Conservation (phyloP, 2,888 invertebrate genomes). For the Tortricodes alternella region DNA sequence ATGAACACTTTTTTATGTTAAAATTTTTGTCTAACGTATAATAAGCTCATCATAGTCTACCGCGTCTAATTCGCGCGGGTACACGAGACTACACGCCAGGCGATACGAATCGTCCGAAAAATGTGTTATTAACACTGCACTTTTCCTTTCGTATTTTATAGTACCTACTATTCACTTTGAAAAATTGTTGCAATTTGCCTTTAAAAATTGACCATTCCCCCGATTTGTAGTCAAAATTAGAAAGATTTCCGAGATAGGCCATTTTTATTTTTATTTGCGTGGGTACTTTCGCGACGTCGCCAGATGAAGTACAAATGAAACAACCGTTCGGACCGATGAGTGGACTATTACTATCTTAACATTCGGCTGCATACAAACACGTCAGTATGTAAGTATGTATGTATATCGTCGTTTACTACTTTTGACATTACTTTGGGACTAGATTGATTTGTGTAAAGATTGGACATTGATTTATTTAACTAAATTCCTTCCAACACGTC, state of each 20-base stretch:
- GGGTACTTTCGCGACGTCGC: background rate
- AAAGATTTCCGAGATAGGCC: background rate
- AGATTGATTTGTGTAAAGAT: no score
- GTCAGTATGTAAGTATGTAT: no score
- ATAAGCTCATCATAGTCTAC: background rate
- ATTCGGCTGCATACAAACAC: no score
- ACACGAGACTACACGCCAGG: constrained; percentile 5
- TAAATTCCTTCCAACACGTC: no score
- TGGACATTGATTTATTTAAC: no score
- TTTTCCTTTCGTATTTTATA: background rate
- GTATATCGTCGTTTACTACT: no score
- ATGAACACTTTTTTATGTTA: constrained; percentile 21
- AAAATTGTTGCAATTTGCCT: constrained; percentile 5
- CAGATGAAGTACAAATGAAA: background rate
- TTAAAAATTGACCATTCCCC: constrained; percentile 12
- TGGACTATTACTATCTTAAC: background rate
- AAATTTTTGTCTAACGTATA: constrained; percentile 11
- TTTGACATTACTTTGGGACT: no score
- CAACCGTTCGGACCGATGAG: background rate
- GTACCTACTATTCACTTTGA: background rate
- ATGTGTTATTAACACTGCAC: background rate
- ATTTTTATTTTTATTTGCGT: background rate
- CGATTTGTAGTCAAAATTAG: constrained; percentile 4
- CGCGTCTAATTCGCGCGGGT: constrained; percentile 11
- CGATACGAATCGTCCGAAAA: constrained; percentile 18